These are phyloP conservation scores for Schizopygopsis malacanthus DNA, from an alignment of 2,797 vertebrate genomes.

Conservation along the genomic window DNA sequence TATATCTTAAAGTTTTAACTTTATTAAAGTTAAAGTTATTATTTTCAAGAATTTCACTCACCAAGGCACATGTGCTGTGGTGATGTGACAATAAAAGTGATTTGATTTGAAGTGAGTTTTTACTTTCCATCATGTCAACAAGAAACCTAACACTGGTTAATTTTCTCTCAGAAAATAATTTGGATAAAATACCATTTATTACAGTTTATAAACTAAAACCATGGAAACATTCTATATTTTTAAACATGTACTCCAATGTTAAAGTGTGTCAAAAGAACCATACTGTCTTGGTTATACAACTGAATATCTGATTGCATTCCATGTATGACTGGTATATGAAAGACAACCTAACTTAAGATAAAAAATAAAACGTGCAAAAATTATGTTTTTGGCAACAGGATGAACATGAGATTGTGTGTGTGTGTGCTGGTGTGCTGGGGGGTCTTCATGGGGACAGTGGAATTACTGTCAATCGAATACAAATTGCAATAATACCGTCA, in stretches of 20 bases:
- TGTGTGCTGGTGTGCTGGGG: conserved; percentile 51
- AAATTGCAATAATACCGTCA: conserved; percentile 77
- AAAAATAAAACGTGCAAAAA: too few species aligned
- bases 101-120: too few species aligned
- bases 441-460: conserved; percentile 45
- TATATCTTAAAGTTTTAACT: not conserved
- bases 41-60: too few species aligned
- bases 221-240: not conserved
- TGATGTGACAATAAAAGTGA: too few species aligned
- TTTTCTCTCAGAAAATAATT: not conserved
- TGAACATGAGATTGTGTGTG: conserved; percentile 18
- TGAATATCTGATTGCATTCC: not conserved
- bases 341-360: not conserved
- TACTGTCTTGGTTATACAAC: not conserved
- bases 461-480: conserved; percentile 78
- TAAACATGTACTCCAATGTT: not conserved
- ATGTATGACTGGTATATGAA: not conserved
- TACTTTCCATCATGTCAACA: not conserved
- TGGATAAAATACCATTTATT: not conserved
- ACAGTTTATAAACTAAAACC: not conserved
- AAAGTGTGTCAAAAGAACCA: not conserved
- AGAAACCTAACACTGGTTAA: not conserved
- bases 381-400: not conserved
- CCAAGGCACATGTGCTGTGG: too few species aligned
- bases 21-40: not conserved